These are phyloP conservation scores for Pomatorhinus ruficollis DNA, from an alignment of 2,113 vertebrate species.

Conservation along the genomic window DNA sequence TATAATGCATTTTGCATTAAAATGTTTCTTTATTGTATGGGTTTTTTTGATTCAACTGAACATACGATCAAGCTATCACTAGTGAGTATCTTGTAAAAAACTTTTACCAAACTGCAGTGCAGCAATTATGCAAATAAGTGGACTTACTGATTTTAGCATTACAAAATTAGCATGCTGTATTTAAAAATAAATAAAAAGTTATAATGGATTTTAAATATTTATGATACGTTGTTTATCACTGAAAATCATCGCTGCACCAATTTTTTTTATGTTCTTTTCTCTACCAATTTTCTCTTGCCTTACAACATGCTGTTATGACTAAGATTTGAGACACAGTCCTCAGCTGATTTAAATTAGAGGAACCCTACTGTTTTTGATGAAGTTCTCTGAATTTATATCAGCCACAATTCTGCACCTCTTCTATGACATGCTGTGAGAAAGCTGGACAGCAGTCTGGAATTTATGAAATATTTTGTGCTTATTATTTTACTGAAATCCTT, in stretches of 20 bases:
- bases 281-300: background rate
- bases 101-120: background rate
- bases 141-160: background rate
- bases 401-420: background rate
- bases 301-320: background rate
- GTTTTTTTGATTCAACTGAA: background rate
- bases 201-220: constrained; percentile 65
- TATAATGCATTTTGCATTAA: background rate
- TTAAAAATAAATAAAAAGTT: constrained; percentile 55
- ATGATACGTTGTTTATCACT: constrained; percentile 33
- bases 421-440: background rate
- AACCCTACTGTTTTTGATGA: background rate
- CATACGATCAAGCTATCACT: background rate
- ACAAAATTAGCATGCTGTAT: constrained; percentile 26
- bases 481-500: background rate
- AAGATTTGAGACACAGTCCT: background rate
- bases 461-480: background rate
- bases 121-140: constrained; percentile 55
- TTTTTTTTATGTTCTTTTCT: constrained; percentile 6
- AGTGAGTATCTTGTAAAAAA: constrained; percentile 47
- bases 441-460: background rate
- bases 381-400: background rate
- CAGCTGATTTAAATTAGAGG: background rate
- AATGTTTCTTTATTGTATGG: background rate
- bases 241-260: constrained; percentile 10